Conservation (phyloP, 2,888 invertebrate species). For the Embidobia sp. region DNA sequence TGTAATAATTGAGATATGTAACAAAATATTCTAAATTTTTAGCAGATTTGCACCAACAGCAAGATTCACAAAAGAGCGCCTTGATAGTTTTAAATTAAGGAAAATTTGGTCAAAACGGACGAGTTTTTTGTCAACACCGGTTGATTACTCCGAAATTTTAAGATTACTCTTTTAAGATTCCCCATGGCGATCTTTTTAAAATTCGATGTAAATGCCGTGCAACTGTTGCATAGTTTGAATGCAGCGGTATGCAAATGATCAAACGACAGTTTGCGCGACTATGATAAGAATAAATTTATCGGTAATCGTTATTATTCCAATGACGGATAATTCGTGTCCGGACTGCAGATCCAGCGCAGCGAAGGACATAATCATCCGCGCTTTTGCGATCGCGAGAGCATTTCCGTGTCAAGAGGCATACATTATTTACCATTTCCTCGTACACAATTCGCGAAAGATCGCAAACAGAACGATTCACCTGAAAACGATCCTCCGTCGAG, state of each 20-base stretch:
- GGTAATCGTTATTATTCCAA: slow-evolving; percentile 77
- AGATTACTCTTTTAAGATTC: slow-evolving; percentile 13
- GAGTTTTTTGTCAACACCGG: too few relatives aligned
- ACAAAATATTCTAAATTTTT: too few relatives aligned
- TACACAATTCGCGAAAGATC: slow-evolving; percentile 53
- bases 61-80: too few relatives aligned
- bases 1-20: too few relatives aligned
- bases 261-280: slow-evolving; percentile 54
- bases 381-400: slow-evolving; percentile 66
- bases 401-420: slow-evolving; percentile 78
- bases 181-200: slow-evolving; percentile 11
- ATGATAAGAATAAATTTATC: slow-evolving; percentile 73
- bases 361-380: slow-evolving; percentile 73
- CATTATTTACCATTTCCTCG: slow-evolving; percentile 80
- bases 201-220: slow-evolving; percentile 35
- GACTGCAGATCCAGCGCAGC: slow-evolving; percentile 73
- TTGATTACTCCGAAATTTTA: too few relatives aligned
- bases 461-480: slow-evolving; percentile 51
- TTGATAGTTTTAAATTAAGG: too few relatives aligned
- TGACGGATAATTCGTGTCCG: slow-evolving; percentile 75
- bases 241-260: slow-evolving; percentile 50
- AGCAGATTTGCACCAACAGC: too few relatives aligned
- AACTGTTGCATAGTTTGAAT: slow-evolving; percentile 46
- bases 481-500: too few relatives aligned
- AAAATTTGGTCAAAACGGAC: too few relatives aligned